Percentiles rank a stretch among this genome's conserved stretches.
Conservation (phyloP, 2,888 invertebrate genomes). For the Elgonia sp. region DNA sequence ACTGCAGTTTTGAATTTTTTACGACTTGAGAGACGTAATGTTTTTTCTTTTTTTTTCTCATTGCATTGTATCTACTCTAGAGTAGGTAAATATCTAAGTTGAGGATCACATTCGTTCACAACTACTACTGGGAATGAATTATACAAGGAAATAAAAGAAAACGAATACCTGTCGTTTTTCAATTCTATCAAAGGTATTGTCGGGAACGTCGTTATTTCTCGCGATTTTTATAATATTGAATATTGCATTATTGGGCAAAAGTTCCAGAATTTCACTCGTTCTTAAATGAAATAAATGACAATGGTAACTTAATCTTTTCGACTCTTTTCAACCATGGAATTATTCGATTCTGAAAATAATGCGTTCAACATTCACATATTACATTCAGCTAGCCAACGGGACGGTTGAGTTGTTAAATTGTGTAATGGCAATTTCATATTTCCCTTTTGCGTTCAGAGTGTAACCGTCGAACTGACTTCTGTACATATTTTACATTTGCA, state of each 20-base stretch:
- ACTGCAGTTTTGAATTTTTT: constrained; percentile 10
- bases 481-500: constrained; percentile 38
- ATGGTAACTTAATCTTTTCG: constrained; percentile 8
- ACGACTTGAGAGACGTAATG: background rate
- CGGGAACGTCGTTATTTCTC: constrained; percentile 8
- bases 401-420: constrained; percentile 4
- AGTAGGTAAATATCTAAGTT: constrained; percentile 33
- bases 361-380: background rate
- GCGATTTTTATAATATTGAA: constrained; percentile 1
- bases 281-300: constrained; percentile 13
- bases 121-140: constrained; percentile 25
- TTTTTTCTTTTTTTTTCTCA: constrained; percentile 5
- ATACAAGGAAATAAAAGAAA: constrained; percentile 25
- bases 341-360: constrained; percentile 21
- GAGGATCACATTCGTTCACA: constrained; percentile 36
- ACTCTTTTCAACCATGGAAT: background rate
- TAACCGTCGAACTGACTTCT: constrained; percentile 6
- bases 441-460: background rate
- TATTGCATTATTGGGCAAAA: constrained; percentile 22
- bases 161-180: constrained; percentile 30
- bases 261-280: constrained; percentile 46
- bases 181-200: constrained; percentile 31
- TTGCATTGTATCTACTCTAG: constrained; percentile 7
- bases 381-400: background rate
- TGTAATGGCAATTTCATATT: background rate